phyloP scores from a whole-genome alignment of 2,113 vertebrate genomes.

The Gallinago undulata region DNA sequence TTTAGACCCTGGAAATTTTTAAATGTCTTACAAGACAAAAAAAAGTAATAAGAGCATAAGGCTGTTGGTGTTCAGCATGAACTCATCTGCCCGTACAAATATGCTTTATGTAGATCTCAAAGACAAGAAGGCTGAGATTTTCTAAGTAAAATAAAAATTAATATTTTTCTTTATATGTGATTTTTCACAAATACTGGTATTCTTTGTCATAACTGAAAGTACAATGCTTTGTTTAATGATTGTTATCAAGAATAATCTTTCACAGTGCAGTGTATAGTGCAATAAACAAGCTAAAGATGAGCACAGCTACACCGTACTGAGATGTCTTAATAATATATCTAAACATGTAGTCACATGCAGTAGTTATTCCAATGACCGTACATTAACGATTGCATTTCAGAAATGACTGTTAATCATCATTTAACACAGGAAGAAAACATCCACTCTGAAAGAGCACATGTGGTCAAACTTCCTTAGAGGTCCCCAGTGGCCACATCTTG shows the following conservation, averaged over 20 bases:
- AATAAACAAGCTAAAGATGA: not conserved
- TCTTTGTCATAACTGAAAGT: not conserved
- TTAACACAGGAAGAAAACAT: not conserved
- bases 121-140: not conserved
- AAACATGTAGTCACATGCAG: not conserved
- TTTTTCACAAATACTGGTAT: not conserved
- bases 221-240: not conserved
- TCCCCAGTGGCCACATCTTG: not conserved
- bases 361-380: not conserved
- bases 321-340: not conserved
- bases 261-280: not conserved
- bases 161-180: not conserved
- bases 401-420: not conserved
- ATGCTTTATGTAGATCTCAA: not conserved
- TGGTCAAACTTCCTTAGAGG: not conserved
- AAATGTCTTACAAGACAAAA: not conserved
- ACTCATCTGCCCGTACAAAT: not conserved
- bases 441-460: not conserved
- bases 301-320: not conserved
- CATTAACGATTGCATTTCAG: not conserved
- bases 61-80: not conserved
- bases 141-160: not conserved
- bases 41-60: not conserved
- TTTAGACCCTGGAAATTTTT: not conserved
- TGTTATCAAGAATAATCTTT: not conserved